Conservation (phyloP, 2,888 invertebrate genomes). For the Pyralis farinalis region DNA sequence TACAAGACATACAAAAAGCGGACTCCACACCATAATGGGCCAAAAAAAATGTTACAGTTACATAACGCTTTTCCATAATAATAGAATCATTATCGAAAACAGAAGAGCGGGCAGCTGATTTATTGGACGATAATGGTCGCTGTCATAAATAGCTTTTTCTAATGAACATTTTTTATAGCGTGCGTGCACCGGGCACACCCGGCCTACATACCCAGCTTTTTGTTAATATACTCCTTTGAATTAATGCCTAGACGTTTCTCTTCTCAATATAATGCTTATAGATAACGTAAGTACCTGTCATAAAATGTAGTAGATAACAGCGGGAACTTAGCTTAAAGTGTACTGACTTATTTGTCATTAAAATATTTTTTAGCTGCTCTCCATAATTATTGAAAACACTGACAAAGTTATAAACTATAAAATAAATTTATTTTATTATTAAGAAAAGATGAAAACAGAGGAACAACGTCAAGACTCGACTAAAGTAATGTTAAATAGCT, state of each 20-base stretch:
- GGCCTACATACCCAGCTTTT: constrained; percentile 46
- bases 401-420: too few relatives aligned
- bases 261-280: too few relatives aligned
- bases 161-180: constrained; percentile 64
- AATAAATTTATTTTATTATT: too few relatives aligned
- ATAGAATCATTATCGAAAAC: constrained; percentile 82
- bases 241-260: not conserved
- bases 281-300: too few relatives aligned
- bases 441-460: too few relatives aligned
- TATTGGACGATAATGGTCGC: constrained; percentile 79
- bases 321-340: too few relatives aligned
- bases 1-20: constrained; percentile 17
- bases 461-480: too few relatives aligned
- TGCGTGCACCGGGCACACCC: constrained; percentile 53
- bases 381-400: too few relatives aligned
- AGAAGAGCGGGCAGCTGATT: constrained; percentile 81
- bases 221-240: constrained; percentile 48
- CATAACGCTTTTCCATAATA: constrained; percentile 81
- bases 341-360: too few relatives aligned
- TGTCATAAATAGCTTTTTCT: constrained; percentile 80
- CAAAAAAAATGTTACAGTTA: constrained; percentile 76
- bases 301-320: too few relatives aligned
- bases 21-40: constrained; percentile 39
- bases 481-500: too few relatives aligned
- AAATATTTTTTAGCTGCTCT: too few relatives aligned